Conservation (phyloP, 2,888 invertebrate species). For the Cheiracanthium punctorium region DNA sequence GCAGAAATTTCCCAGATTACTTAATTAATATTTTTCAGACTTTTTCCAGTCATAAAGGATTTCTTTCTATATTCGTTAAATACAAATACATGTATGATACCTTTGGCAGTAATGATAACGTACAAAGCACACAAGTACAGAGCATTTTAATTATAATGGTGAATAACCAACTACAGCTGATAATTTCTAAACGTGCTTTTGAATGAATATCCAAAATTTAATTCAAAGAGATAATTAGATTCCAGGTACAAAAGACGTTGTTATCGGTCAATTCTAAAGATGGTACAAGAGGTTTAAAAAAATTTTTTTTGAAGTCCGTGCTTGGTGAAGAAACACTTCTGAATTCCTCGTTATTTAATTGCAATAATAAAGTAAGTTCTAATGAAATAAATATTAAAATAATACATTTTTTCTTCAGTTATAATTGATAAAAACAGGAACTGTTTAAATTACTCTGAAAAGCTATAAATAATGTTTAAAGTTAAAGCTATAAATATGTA, state of each 20-base stretch:
- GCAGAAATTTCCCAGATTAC: too few relatives aligned
- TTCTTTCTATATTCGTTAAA: background rate
- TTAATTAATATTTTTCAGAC: too few relatives aligned
- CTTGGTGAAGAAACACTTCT: too few relatives aligned
- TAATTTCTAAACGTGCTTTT: conserved; percentile 6
- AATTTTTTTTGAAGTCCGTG: background rate
- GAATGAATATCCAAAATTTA: conserved; percentile 54
- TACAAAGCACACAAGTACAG: background rate
- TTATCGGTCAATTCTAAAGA: background rate
- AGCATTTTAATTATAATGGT: background rate
- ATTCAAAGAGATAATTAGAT: conserved; percentile 55
- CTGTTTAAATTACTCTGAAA: too few relatives aligned
- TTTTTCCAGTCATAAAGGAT: background rate
- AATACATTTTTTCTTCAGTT: too few relatives aligned
- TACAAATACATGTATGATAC: background rate
- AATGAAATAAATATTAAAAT: too few relatives aligned
- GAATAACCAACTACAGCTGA: background rate
- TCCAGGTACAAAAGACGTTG: background rate
- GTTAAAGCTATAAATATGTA: too few relatives aligned
- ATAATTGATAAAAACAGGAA: too few relatives aligned
- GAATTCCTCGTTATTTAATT: too few relatives aligned
- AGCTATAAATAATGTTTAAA: too few relatives aligned
- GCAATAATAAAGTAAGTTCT: too few relatives aligned
- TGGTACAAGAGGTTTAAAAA: too few relatives aligned
- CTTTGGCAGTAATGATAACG: background rate